Evolutionary conservation across 2,888 invertebrate species (phyloP).

Genomic region (Metalampra italica): DNA sequence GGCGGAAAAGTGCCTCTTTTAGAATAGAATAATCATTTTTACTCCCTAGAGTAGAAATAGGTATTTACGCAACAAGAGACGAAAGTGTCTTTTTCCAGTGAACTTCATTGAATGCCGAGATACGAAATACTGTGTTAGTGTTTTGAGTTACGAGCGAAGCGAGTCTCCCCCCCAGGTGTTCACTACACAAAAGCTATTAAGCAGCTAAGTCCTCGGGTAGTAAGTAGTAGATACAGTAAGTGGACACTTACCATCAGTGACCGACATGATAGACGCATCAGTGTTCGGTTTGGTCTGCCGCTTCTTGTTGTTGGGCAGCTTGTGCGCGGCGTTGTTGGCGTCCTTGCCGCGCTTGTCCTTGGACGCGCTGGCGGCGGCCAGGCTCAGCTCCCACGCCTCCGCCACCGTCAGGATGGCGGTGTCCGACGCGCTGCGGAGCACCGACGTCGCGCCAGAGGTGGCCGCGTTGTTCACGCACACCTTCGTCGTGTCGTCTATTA

Average conservation of each 20-base stretch:
- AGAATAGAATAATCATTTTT: too few relatives aligned
- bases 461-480: constrained; percentile 26
- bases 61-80: too few relatives aligned
- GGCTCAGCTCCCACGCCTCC: constrained; percentile 88
- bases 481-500: constrained; percentile 48
- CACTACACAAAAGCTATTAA: too few relatives aligned
- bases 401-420: constrained; percentile 88
- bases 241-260: constrained; percentile 47
- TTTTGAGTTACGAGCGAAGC: too few relatives aligned
- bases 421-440: constrained; percentile 83
- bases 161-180: too few relatives aligned
- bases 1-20: too few relatives aligned
- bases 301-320: constrained; percentile 62
- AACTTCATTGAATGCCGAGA: too few relatives aligned
- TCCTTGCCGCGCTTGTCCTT: constrained; percentile 94
- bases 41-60: too few relatives aligned
- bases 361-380: constrained; percentile 91
- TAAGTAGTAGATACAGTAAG: too few relatives aligned
- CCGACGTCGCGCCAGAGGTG: constrained; percentile 75
- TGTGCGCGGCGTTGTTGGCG: constrained; percentile 81
- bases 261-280: constrained; percentile 39
- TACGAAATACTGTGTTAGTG: too few relatives aligned
- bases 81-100: too few relatives aligned
- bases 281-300: constrained; percentile 45
- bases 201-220: too few relatives aligned